These are phyloP conservation scores for Neotragus moschatus DNA, from an alignment of 2,113 vertebrate genomes.

Conservation along the genomic window DNA sequence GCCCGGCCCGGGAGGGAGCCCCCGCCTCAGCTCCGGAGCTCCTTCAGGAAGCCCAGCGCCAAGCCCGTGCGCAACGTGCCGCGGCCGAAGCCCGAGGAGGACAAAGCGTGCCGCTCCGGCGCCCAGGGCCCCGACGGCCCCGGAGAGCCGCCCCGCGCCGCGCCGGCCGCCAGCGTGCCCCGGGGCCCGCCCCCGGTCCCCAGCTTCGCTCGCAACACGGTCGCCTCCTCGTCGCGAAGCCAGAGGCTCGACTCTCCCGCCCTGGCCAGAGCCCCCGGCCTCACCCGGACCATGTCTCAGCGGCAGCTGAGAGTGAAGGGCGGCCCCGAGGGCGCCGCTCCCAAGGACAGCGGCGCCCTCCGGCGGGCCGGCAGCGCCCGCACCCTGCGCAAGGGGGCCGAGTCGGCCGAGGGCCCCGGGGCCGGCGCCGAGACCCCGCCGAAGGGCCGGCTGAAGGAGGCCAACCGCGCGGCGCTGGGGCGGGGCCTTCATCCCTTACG, in stretches of 20 bases:
- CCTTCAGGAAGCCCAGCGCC: slow-evolving; percentile 86
- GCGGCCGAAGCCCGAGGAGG: slow-evolving; percentile 85
- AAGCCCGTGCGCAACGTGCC: slow-evolving; percentile 88
- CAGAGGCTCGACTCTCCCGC: slow-evolving; percentile 81
- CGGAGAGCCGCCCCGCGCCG: slow-evolving; percentile 77
- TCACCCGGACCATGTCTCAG: slow-evolving; percentile 81
- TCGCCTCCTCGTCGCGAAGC: slow-evolving; percentile 90
- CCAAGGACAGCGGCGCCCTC: slow-evolving; percentile 77
- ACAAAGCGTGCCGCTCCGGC: slow-evolving; percentile 89
- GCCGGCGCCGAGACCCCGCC: slow-evolving; percentile 57
- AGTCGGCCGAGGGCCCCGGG: slow-evolving; percentile 75
- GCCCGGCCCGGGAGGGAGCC: slow-evolving; percentile 82
- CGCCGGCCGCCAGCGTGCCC: slow-evolving; percentile 19
- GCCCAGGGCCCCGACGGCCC: slow-evolving; percentile 80
- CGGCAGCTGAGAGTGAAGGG: slow-evolving; percentile 76
- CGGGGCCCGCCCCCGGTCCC: slow-evolving; percentile 80
- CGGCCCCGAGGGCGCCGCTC: slow-evolving; percentile 66
- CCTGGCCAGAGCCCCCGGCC: slow-evolving; percentile 70
- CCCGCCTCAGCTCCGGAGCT: slow-evolving; percentile 68
- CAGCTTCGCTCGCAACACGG: slow-evolving; percentile 92
- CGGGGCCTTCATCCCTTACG: slow-evolving; percentile 84
- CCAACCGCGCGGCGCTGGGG: slow-evolving; percentile 71
- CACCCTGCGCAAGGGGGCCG: slow-evolving; percentile 74
- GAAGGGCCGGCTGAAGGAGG: slow-evolving; percentile 82
- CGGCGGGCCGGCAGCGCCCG: slow-evolving; percentile 87